Percentiles rank a stretch among this genome's conserved stretches.
These are phyloP conservation scores for Brachionus calyciflorus DNA, from an alignment of 1,140 invertebrate species.

Conservation along the genomic window DNA sequence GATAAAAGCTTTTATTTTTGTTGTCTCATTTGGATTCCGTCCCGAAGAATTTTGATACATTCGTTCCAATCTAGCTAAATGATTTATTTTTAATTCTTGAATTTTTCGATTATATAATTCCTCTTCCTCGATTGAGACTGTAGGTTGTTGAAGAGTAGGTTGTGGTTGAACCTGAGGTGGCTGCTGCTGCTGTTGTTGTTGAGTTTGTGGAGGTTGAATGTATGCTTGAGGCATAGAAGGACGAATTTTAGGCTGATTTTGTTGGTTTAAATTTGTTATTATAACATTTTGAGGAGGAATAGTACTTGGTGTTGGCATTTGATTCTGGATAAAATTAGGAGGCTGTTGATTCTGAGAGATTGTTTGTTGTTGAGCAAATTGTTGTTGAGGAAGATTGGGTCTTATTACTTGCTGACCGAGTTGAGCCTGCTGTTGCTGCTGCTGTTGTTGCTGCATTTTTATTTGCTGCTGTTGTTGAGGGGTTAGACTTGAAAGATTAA, in stretches of 20 bases:
- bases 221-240: neutral
- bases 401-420: neutral
- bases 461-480: slow-evolving; percentile 13
- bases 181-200: neutral
- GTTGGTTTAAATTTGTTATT: slow-evolving; percentile 9
- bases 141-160: neutral
- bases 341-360: neutral
- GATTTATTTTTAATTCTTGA: slow-evolving; percentile 39
- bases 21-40: slow-evolving; percentile 21
- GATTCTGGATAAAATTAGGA: neutral
- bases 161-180: neutral
- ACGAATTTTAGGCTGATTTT: neutral
- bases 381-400: neutral
- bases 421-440: neutral
- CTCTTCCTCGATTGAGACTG: neutral
- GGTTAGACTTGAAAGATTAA: neutral
- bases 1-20: slow-evolving; percentile 39
- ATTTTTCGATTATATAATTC: slow-evolving; percentile 43
- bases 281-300: slow-evolving; percentile 16
- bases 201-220: neutral
- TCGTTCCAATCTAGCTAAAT: slow-evolving; percentile 29
- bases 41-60: neutral
- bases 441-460: slow-evolving; percentile 22
- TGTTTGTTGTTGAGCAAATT: slow-evolving; percentile 1
- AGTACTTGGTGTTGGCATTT: neutral